Evolutionary conservation across 1,140 invertebrate genomes (phyloP), one percentile per base, ranked within the genome.

Genomic region (Stegodyphus dumicola): DNA sequence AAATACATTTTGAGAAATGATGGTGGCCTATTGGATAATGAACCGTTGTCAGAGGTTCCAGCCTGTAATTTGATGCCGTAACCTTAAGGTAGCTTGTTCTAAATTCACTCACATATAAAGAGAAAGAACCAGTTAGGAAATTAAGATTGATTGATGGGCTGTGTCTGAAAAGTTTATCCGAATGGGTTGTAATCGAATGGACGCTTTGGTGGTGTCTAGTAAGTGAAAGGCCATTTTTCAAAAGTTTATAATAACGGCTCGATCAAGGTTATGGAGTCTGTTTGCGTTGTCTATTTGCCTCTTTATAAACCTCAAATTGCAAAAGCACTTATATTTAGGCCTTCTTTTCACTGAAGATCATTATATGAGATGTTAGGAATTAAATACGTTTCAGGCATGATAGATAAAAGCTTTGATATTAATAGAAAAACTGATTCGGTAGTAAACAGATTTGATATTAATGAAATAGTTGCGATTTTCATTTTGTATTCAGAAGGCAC

Each of bases 21-120:
- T 66, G 75, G 75, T 77, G 75, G 75, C 60, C 75, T 77, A 66
- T 77, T 77, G 75, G 75, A 77, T 77, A 77, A 77, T 77, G 75
- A 56, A 18, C 48, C 75, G 60, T 66, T 77, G 75, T 77, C 64
- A 77, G 48, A 66, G 13, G 49, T 51, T 77, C 18, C 75, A 77
- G 56, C 65, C 60, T 77, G 64, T 66, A 77, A 77, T 66, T 33
- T 66, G 75, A 65, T 51, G 13, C 56, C 56, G 75, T 77, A 33
- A 48, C 75, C 75, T 33, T 11, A 60, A 66, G 75, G 64, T 7
- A 66, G 75, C 33, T 65, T 51, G 75, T 60, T 60, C 56, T 9
- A 60, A 60, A 60, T 11, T 60, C 56, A 60, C 56, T 60, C 56
- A 15, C 33, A 33, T 33, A 33, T 33, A 60, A 2, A 60, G 9